Conservation (phyloP, 2,113 vertebrate species). For the Epinephelus moara region DNA sequence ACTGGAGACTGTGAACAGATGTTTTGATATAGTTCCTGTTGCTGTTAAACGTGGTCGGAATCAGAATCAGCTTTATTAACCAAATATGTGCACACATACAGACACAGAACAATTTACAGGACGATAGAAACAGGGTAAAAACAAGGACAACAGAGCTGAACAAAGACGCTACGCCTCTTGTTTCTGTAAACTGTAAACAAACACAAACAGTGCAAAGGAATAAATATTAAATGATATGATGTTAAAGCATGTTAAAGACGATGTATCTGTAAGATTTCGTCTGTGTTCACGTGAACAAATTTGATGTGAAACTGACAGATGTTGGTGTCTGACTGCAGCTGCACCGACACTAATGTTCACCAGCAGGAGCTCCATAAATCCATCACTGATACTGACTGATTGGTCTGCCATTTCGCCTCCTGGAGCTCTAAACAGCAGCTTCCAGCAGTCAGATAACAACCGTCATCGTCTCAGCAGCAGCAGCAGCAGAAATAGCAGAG, state of each 20-base stretch:
- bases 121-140: no score
- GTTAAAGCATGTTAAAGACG: neutral
- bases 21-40: no score
- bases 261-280: neutral
- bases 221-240: neutral
- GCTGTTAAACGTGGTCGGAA: no score
- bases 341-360: slow-evolving; percentile 26
- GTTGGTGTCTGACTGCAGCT: slow-evolving; percentile 12
- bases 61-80: no score
- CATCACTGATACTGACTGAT: slow-evolving; percentile 53
- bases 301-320: neutral
- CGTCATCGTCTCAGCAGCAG: slow-evolving; percentile 38
- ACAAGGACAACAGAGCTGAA: no score
- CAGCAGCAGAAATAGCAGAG: slow-evolving; percentile 52
- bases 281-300: neutral
- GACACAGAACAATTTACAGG: no score
- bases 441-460: slow-evolving; percentile 54
- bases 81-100: no score
- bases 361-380: slow-evolving; percentile 40
- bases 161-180: no score
- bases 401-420: slow-evolving; percentile 37
- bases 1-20: no score
- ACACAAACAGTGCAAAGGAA: no score
- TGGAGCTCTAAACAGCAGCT: slow-evolving; percentile 46
- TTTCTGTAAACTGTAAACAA: no score